A percentile compares a stretch with the other conserved stretches of the same genome.
These are phyloP conservation scores for Nesospiza acunhae DNA, from an alignment of 2,113 vertebrate genomes.

Conservation along the genomic window DNA sequence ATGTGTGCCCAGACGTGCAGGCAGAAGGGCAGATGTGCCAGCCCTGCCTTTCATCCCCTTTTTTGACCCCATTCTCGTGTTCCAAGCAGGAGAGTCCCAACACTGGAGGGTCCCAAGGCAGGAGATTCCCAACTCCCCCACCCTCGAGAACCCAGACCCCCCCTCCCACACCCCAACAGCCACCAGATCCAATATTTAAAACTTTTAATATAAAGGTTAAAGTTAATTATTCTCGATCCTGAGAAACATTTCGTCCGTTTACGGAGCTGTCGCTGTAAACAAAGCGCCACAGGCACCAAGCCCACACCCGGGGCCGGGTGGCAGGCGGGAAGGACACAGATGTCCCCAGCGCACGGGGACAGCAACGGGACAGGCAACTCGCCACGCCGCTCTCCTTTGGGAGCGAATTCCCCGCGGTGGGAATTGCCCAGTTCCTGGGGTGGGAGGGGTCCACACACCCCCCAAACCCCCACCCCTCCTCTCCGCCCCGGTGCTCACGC, in stretches of 20 bases:
- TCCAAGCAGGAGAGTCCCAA: neutral
- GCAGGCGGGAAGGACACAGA: neutral
- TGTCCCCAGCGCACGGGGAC: neutral
- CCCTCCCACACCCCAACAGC: neutral
- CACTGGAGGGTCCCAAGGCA: neutral
- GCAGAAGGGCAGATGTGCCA: neutral
- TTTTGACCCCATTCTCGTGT: neutral
- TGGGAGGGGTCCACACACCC: neutral
- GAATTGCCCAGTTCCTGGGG: neutral
- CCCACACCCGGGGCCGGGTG: neutral
- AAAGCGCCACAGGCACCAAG: slow-evolving; percentile 66
- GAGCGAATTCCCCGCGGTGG: slow-evolving; percentile 68
- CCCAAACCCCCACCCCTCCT: neutral
- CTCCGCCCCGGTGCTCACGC: neutral
- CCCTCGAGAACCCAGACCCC: accelerated
- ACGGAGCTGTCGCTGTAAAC: slow-evolving; percentile 68
- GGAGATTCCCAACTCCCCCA: neutral
- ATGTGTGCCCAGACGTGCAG: neutral
- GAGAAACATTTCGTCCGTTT: slow-evolving; percentile 67
- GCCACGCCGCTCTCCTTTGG: slow-evolving; percentile 72
- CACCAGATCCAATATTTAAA: neutral
- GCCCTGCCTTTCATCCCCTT: neutral
- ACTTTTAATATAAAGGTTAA: slow-evolving; percentile 66
- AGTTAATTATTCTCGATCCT: slow-evolving; percentile 69
- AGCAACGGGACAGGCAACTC: neutral